Percentiles rank a stretch among this genome's conserved stretches.
Conservation (phyloP, 2,888 invertebrate species). For the Branchinecta sandiegonensis region DNA sequence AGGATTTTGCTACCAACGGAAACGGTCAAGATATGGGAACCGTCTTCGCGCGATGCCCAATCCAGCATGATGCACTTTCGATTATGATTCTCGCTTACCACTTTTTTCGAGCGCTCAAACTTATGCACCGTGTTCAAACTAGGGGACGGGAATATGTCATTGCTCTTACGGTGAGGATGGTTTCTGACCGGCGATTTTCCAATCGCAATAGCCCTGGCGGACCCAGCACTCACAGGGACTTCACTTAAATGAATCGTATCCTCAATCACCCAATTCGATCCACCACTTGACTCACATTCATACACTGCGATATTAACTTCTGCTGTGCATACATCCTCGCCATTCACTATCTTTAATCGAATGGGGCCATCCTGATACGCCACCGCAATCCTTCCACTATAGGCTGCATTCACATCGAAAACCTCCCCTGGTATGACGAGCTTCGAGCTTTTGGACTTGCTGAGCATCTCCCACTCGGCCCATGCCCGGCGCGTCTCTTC, state of each 20-base stretch:
- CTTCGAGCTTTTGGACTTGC: conserved; percentile 48
- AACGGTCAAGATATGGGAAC: conserved; percentile 91
- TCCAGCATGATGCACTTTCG: conserved; percentile 72
- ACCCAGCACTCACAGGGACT: conserved; percentile 47
- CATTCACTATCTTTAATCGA: conserved; percentile 18
- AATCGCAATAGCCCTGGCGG: not conserved
- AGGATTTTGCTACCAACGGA: conserved; percentile 69
- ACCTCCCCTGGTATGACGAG: conserved; percentile 55
- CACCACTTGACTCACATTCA: conserved; percentile 95
- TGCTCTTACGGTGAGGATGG: not conserved
- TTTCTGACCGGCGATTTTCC: not conserved
- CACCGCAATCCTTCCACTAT: conserved; percentile 91
- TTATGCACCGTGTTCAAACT: conserved; percentile 3
- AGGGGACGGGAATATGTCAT: not conserved
- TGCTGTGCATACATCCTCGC: conserved; percentile 57
- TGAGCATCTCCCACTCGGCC: conserved; percentile 80
- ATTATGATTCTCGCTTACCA: not conserved
- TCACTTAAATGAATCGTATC: conserved; percentile 89
- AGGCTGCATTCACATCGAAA: conserved; percentile 69
- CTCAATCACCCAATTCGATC: conserved; percentile 71
- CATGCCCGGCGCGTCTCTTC: conserved; percentile 46
- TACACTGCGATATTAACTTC: conserved; percentile 89
- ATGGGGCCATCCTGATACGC: conserved; percentile 72
- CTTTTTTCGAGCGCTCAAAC: not conserved
- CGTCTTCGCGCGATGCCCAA: conserved; percentile 99